These are phyloP conservation scores for Busseola fusca DNA, from an alignment of 2,888 invertebrate genomes.

Conservation along the genomic window DNA sequence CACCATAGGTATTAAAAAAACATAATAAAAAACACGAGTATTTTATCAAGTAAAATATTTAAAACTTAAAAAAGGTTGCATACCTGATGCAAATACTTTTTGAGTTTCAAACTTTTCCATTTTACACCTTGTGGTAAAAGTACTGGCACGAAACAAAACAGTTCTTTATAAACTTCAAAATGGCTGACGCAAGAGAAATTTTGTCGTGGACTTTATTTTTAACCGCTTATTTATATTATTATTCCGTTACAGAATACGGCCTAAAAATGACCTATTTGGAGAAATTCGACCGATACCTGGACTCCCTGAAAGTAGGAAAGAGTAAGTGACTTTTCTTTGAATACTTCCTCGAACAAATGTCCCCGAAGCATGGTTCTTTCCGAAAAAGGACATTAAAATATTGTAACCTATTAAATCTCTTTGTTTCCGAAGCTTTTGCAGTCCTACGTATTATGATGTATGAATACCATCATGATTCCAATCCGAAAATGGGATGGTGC, in stretches of 20 bases:
- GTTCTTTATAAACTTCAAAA: conserved; percentile 28
- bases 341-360: not conserved
- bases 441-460: not conserved
- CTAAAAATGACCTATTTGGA: conserved; percentile 82
- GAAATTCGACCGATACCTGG: conserved; percentile 83
- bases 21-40: no score
- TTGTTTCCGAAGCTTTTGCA: no score
- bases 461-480: not conserved
- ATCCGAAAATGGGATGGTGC: not conserved
- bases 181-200: conserved; percentile 41
- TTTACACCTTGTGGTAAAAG: not conserved
- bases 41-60: not conserved
- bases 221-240: conserved; percentile 45
- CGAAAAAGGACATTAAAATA: no score
- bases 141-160: conserved; percentile 45
- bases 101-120: not conserved
- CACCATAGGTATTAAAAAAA: no score
- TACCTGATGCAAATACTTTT: conserved; percentile 4
- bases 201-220: conserved; percentile 37
- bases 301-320: conserved; percentile 85
- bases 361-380: no score
- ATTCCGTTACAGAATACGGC: conserved; percentile 65
- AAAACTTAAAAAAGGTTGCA: conserved; percentile 2
- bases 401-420: no score
- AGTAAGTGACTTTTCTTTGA: conserved; percentile 75